Conservation (phyloP, 92 coral and sea anemone genomes). For the Parazoanthus atlanticus region DNA sequence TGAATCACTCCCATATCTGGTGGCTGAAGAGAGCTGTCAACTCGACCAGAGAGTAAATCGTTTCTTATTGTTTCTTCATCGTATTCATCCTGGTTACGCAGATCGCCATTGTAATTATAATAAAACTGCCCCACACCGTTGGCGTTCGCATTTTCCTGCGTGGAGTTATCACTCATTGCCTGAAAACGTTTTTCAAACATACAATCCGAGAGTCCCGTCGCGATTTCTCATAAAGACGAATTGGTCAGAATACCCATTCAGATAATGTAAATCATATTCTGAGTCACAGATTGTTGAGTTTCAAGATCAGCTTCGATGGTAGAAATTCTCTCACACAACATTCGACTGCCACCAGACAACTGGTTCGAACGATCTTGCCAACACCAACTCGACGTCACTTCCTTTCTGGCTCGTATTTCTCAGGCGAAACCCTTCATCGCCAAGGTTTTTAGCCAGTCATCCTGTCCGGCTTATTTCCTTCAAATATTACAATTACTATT, state of each 20-base stretch:
- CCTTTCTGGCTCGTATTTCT: conserved; percentile 62
- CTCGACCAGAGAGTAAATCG: conserved; percentile 62
- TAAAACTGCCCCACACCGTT: conserved; percentile 37
- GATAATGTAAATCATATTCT: conserved; percentile 4
- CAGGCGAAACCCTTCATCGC: conserved; percentile 30
- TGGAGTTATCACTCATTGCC: conserved; percentile 36
- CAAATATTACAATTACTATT: no score
- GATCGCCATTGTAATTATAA: conserved; percentile 31
- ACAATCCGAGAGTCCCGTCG: background rate
- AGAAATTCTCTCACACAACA: conserved; percentile 16
- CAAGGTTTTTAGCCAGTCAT: background rate
- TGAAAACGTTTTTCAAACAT: conserved; percentile 42
- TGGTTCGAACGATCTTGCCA: conserved; percentile 34
- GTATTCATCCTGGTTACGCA: conserved; percentile 38
- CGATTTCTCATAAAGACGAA: conserved; percentile 20
- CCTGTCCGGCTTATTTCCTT: background rate
- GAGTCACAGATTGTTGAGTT: conserved; percentile 5
- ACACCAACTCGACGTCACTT: conserved; percentile 67
- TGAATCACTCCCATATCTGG: conserved; percentile 94
- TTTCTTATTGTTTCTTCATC: conserved; percentile 38
- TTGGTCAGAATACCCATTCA: background rate
- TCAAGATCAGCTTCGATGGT: background rate
- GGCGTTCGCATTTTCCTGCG: conserved; percentile 31
- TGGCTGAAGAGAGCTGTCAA: conserved; percentile 69
- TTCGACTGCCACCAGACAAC: conserved; percentile 41